Evolutionary conservation across 2,888 invertebrate genomes (phyloP).

Genomic region (Antheraea assamensis): DNA sequence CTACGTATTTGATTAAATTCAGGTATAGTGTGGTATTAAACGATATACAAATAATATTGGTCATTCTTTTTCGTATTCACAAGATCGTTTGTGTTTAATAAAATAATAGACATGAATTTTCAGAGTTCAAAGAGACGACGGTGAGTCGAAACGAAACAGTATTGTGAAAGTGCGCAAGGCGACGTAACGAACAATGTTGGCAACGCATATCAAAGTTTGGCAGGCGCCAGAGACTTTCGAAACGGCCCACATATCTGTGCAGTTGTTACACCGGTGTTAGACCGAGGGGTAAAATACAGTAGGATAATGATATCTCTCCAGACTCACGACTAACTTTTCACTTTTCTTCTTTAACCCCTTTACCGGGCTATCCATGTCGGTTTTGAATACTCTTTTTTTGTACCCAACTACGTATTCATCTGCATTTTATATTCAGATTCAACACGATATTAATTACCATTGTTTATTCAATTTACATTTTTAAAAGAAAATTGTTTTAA

Average conservation of each 20-base stretch:
- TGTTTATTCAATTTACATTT: too few relatives aligned
- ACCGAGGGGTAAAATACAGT: not conserved
- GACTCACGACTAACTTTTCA: not conserved
- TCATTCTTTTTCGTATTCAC: too few relatives aligned
- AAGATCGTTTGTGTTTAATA: not conserved
- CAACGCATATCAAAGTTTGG: constrained; percentile 66
- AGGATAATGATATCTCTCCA: not conserved
- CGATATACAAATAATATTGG: too few relatives aligned
- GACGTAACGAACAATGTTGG: constrained; percentile 53
- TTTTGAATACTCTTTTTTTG: not conserved
- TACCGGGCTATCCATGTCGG: not conserved
- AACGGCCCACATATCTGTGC: constrained; percentile 52
- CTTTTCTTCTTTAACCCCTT: not conserved
- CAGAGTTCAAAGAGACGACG: constrained; percentile 13
- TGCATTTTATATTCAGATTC: too few relatives aligned
- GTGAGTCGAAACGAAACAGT: constrained; percentile 28
- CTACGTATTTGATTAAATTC: not conserved
- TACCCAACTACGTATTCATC: too few relatives aligned
- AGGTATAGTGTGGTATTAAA: too few relatives aligned
- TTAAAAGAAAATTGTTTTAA: too few relatives aligned
- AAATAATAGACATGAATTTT: constrained; percentile 21
- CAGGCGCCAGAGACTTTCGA: constrained; percentile 67
- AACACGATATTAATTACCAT: too few relatives aligned
- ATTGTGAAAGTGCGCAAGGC: constrained; percentile 54
- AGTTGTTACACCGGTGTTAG: constrained; percentile 8